Base-by-base conservation (phyloP, 2,797 vertebrate genomes). In the Scleropages formosus region DNA sequence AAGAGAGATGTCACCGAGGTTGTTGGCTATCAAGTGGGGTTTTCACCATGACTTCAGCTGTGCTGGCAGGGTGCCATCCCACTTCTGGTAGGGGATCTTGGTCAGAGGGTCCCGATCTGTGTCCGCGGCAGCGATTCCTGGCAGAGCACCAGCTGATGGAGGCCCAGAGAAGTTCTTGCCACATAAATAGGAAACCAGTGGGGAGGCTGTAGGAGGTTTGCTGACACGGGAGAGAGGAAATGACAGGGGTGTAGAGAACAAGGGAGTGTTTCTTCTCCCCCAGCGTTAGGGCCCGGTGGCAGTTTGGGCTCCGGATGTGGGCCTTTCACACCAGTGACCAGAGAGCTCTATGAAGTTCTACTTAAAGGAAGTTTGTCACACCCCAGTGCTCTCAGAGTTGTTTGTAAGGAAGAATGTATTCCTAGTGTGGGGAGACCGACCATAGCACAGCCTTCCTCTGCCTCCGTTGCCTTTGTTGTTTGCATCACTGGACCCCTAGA, bases 141-240 rank as follows among this genome's bases (percentile, higher is more conserved):
- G 47, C 31, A 22, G 12, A 51, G 46, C 4, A 31, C 75, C 69
- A 24, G 47, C 56, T 46, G 69, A 71, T 26, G 0, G 60, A 18
- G 59, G 44, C 68, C 67, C 58, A 26, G n/a, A 39, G 31, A 39
- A 67, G 27, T 20, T 65, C 60, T 75, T 56, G 26, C 78, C 78
- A 76, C 79, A 67, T 79, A 82, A 81, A 80, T 68, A 84, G 79
- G 77, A 82, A 81, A 79, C 26, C 22, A 39, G 51, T 44, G 44
- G 58, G 24, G n/a, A n/a, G n/a, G n/a, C n/a, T n/a, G n/a, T n/a
- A n/a, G n/a, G n/a, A 24, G 76, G 76, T 47, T 24, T n/a, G 51
- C 10, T 62, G 64, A 58, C 65, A 80, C 77, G 72, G 70, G 60
- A 73, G 26, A 71, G 44, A 51, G 77, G 65, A 68, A 76, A 82